Conservation (phyloP, 1,140 invertebrate genomes). For the Formica exsecta region DNA sequence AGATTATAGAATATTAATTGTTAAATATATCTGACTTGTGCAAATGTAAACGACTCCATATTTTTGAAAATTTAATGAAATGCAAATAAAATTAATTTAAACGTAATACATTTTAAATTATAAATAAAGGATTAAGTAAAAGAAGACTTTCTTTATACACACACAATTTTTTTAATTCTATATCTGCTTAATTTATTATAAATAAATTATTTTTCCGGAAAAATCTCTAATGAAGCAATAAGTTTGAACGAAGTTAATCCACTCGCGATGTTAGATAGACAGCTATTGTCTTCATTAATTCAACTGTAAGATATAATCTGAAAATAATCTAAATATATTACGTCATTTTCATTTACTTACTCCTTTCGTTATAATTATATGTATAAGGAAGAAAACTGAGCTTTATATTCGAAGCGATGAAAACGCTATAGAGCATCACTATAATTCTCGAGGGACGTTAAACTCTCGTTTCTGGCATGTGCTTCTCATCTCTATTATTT, state of each 20-base stretch:
- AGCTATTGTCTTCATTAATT: constrained; percentile 17
- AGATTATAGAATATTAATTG: neutral
- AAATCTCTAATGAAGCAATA: neutral
- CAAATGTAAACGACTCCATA: neutral
- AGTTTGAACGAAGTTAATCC: neutral
- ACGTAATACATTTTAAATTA: neutral
- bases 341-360: neutral
- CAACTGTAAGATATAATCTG: constrained; percentile 1
- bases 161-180: neutral
- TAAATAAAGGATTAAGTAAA: neutral
- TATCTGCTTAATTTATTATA: neutral
- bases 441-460: neutral
- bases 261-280: neutral
- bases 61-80: neutral
- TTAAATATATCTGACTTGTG: neutral
- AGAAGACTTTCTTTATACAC: neutral
- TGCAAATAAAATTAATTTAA: neutral
- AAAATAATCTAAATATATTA: neutral
- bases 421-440: neutral
- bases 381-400: neutral
- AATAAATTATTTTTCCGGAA: constrained; percentile 3
- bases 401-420: neutral
- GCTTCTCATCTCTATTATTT: constrained; percentile 33
- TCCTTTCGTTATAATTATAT: neutral
- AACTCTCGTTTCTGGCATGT: constrained; percentile 15